Evolutionary conservation across 1,140 invertebrate species (phyloP).

Genomic region (Trichoplusia ni): DNA sequence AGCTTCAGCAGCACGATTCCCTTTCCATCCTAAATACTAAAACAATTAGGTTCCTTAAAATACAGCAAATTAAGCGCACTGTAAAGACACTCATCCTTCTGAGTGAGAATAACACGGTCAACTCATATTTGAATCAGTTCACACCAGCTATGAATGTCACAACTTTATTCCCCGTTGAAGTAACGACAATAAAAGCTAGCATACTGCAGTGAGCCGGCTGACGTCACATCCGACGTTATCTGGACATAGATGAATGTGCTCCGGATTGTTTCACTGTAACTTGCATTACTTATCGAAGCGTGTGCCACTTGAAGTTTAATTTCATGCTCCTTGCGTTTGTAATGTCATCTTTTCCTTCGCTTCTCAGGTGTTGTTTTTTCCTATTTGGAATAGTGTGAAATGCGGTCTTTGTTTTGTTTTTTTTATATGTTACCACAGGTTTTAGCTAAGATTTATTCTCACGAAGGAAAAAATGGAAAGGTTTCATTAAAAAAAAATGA

Average conservation of each 20-base stretch:
- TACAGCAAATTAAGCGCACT: too few relatives aligned
- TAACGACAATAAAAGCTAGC: conserved; percentile 27
- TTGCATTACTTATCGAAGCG: conserved; percentile 23
- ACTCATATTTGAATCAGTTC: conserved; percentile 13
- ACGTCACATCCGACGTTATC: conserved; percentile 27
- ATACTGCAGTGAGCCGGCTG: conserved; percentile 8
- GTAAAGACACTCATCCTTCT: too few relatives aligned
- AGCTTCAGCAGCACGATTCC: too few relatives aligned
- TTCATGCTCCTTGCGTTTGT: conserved; percentile 20
- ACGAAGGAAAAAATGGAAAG: too few relatives aligned
- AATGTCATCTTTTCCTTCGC: conserved; percentile 2
- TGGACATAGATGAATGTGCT: conserved; percentile 36
- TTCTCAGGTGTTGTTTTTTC: too few relatives aligned
- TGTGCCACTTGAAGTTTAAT: conserved; percentile 21
- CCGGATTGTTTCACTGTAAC: conserved; percentile 24
- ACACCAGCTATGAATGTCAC: neutral
- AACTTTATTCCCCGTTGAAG: conserved; percentile 12
- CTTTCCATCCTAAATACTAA: too few relatives aligned
- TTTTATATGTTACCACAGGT: too few relatives aligned
- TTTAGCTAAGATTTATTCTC: too few relatives aligned
- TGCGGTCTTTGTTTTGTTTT: too few relatives aligned
- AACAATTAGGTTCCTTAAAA: too few relatives aligned
- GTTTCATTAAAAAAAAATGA: too few relatives aligned
- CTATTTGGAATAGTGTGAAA: too few relatives aligned
- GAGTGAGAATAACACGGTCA: neutral